Base-by-base conservation (phyloP, 2,113 vertebrate species). In the Microcebus griseorufus region DNA sequence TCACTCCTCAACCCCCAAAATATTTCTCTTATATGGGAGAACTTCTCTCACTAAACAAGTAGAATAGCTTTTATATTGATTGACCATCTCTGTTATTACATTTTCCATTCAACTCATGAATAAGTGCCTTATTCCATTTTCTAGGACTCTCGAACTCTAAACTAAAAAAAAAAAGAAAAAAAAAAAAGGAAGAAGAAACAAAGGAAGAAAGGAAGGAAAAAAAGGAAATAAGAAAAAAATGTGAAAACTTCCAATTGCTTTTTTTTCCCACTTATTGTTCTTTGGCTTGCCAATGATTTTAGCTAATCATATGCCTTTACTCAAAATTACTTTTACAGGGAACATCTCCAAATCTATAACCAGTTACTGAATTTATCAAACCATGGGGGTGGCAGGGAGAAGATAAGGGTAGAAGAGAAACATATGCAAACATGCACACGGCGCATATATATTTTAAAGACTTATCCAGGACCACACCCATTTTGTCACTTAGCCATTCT, bases 281-380 rank as follows among this genome's bases (percentile, higher is more conserved):
- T 64, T 92, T 88, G 69, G 55, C 32, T 29, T 89, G 73, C n/a
- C 55, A 93, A 73, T 48, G 60, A 89, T 94, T 93, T 93, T 82
- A 97, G 83, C 45, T 93, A 96, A 86, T 94, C 75, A 76, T 70
- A 84, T 58, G 45, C 20, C 64, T 90, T 95, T 82, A 73, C 72
- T 84, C 73, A 94, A 94, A 95, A 91, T 65, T 62, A 39, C 23
- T 67, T 88, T 93, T 91, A 91, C 73, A 95, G 78, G 58, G 58
- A 93, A 86, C 62, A 75, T 65, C 64, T 86, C 73, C 48, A 92
- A 80, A 75, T 95, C 51, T 93, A 64, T 86, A 94, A 85, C 48
- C 73, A 96, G 78, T 85, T 67, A 90, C 55, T 89, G 80, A 94
- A 87, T 76, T 76, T 95, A 94, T 93, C 62, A 75, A 75, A 82